phyloP scores from a whole-genome alignment of 2,797 vertebrate genomes.

The Onychomys torridus region DNA sequence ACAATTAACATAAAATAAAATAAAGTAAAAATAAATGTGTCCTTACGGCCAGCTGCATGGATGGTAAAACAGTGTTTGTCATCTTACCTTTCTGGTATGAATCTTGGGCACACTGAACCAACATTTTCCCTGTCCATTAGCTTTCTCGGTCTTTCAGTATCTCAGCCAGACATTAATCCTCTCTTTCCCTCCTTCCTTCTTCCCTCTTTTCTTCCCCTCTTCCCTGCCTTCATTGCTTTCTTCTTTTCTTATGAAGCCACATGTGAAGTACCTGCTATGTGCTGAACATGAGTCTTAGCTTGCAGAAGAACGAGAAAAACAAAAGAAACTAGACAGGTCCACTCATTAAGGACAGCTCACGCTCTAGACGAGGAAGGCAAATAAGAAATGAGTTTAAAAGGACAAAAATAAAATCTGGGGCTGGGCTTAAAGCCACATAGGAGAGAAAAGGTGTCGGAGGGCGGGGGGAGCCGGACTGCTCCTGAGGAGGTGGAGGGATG shows the following conservation, averaged over 20 bases:
- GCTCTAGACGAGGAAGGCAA: neutral
- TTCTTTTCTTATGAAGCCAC: neutral
- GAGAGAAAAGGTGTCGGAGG: neutral
- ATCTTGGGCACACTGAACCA: neutral
- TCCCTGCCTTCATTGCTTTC: neutral
- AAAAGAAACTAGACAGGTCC: neutral
- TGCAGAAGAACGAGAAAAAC: neutral
- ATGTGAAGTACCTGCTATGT: neutral
- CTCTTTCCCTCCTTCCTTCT: neutral
- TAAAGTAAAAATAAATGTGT: neutral
- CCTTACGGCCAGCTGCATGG: neutral
- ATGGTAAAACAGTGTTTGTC: neutral
- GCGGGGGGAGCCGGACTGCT: neutral
- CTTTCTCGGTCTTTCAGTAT: constrained; percentile 30
- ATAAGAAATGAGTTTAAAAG: neutral
- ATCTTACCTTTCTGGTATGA: neutral
- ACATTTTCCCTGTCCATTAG: neutral
- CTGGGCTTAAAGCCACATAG: neutral
- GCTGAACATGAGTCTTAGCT: neutral
- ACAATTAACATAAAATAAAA: no score
- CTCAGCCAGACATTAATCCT: neutral
- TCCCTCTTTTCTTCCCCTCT: neutral
- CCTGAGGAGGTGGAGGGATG: neutral
- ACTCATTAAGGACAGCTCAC: neutral
- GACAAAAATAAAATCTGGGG: neutral